phyloP scores from a whole-genome alignment of 2,888 invertebrate species.

The Listrodromus nycthemerus region DNA sequence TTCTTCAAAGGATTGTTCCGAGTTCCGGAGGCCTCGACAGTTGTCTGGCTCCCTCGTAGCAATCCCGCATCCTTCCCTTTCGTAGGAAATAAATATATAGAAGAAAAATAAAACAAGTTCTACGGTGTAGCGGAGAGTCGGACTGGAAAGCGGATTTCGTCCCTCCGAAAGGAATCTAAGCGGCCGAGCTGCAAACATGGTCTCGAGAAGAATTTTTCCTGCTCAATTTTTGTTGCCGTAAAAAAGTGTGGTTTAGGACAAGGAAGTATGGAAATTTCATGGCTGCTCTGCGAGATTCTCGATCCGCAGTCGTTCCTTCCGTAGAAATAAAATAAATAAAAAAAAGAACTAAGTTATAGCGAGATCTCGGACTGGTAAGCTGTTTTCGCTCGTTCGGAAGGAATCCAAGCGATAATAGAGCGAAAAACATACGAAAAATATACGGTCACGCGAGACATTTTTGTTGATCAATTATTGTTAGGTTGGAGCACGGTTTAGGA shows the following conservation, averaged over 20 bases:
- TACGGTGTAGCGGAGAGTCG: constrained; percentile 18
- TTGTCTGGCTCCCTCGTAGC: constrained; percentile 24
- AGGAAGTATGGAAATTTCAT: neutral
- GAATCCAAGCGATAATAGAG: constrained; percentile 29
- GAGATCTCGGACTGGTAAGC: constrained; percentile 32
- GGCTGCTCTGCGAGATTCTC: no score
- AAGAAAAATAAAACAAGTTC: constrained; percentile 9
- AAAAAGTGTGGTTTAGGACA: no score
- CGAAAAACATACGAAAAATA: constrained; percentile 44
- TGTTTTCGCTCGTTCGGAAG: constrained; percentile 29
- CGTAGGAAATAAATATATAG: constrained; percentile 4
- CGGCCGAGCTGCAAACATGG: constrained; percentile 31
- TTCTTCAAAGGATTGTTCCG: constrained; percentile 63
- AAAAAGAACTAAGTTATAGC: constrained; percentile 1
- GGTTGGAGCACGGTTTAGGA: neutral
- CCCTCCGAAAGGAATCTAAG: constrained; percentile 29
- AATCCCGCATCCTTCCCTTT: constrained; percentile 1
- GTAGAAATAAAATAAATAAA: constrained; percentile 2
- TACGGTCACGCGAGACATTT: constrained; percentile 11
- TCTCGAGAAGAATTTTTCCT: constrained; percentile 20
- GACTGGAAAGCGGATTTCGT: constrained; percentile 41
- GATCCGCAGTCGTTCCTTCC: neutral
- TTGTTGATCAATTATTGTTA: constrained; percentile 26
- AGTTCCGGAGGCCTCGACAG: constrained; percentile 50
- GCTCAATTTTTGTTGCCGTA: constrained; percentile 2